These are phyloP conservation scores for Meloidogyne chitwoodi DNA, from an alignment of 1,140 invertebrate species.

Conservation along the genomic window DNA sequence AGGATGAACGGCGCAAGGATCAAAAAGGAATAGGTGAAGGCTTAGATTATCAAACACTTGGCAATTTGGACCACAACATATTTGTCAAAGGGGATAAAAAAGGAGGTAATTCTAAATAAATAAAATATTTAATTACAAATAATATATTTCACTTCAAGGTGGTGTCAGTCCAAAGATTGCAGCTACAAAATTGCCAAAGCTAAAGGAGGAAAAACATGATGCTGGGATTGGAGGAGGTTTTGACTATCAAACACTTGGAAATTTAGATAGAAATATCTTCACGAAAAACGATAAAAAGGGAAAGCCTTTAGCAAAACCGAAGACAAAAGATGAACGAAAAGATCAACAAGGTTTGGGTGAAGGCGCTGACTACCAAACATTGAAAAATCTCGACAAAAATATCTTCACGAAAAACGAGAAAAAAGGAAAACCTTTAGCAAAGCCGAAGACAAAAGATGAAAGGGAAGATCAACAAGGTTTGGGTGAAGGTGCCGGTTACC, in stretches of 20 bases:
- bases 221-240: background rate
- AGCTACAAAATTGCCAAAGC: background rate
- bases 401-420: background rate
- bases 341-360: background rate
- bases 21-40: background rate
- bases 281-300: background rate
- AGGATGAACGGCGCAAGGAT: background rate
- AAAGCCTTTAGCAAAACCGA: background rate
- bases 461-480: background rate
- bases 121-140: too few relatives aligned
- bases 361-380: background rate
- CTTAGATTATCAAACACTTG: background rate
- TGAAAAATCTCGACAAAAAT: background rate
- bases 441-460: background rate
- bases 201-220: background rate
- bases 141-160: background rate
- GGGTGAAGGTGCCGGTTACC: background rate
- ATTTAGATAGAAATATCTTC: background rate
- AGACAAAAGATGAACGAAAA: background rate
- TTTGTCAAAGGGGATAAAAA: background rate
- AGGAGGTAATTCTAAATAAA: background rate
- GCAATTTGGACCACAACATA: background rate
- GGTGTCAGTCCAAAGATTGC: background rate
- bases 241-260: background rate
- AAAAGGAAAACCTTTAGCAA: background rate